Base-by-base conservation (phyloP, 2,888 invertebrate species). In the Spialia ferax region DNA sequence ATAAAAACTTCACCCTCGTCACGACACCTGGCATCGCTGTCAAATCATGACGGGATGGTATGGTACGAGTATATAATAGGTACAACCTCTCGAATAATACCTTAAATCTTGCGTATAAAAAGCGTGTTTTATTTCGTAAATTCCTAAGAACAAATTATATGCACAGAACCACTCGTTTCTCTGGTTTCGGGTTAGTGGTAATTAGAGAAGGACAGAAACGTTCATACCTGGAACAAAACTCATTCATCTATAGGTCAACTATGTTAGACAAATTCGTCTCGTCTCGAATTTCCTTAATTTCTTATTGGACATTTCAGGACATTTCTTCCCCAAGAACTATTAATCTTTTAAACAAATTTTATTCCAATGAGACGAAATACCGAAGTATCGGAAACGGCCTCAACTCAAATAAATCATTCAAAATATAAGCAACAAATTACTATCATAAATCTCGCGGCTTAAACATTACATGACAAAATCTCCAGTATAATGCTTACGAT, bases 1-100 rank as follows among this genome's bases (percentile, higher is more conserved):
- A 62, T 56, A 64, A 68, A 69, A 59, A 71, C 59, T 63, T 63
- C 52, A 63, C 68, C 63, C 45, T 64, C 61, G 54, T 55, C 54
- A 50, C 65, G 63, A 35, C 71, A 68, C 69, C 65, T 71, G 65
- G 59, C 65, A 64, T 48, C 54, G 32, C 64, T 38, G 59, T 48
- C 65, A 52, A 68, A 62, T 57, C 68, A 59, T 69, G 35, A 57
- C 59, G 26, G 42, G 15, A 45, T 59, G 59, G 15, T 26, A 59
- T 42, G n/a, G n/a, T n/a, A n/a, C n/a, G n/a, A n/a, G n/a, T n/a
- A n/a, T n/a, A n/a, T n/a, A n/a, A 59, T 26, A 20, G n/a, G 45
- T 42, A 42, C 42, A 42, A 42, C 42, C 15, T 42, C 42, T 26
- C 42, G 23, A 23, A 45, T 26, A 57, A 42, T 23, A 15, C 38